Evolutionary conservation across 2,888 invertebrate genomes (phyloP), one percentile per base, ranked within the genome.

Genomic region (Ennomos fuscantarius): DNA sequence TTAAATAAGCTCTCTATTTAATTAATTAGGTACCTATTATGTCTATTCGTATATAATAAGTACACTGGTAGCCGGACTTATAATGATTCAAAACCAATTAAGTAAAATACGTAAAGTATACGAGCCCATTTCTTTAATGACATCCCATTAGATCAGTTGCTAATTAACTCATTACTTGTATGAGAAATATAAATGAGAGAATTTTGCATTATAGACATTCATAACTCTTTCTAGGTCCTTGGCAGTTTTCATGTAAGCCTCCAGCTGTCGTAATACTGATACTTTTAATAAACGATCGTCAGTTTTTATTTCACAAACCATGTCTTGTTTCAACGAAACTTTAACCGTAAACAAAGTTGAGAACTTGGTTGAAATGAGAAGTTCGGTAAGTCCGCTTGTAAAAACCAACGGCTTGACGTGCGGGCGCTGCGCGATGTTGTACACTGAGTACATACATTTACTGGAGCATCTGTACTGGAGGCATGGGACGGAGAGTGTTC

Each of bases 381-480:
- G 65, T 57, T 69, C 69, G 44, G 69, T 70, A 68, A 71, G 57
- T 63, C 63, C 69, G 15, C 55, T 63, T 54, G 61, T 70, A 47
- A 66, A 72, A 44, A 40, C 62, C n/a, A 59, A 55, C 57, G 42
- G 68, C 55, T 32, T 77, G 68, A 74, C 72, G 10, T 88, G 89
- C 62, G 81, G 78, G 12, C 68, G 72, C 36, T 88, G 89, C 49
- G 62, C 68, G 5, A 75, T 82, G 73, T 68, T 71, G 40, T 89
- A 83, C 64, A 65, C 66, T 6, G 76, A 81, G 24, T 87, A 87
- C 63, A 81, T 82, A 55, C 72, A 68, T 32, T 71, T 89, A 35
- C 57, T 89, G 3, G 84, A 82, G 57, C 89, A 89, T 65, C 64
- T 89, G 24, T 89, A 81, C 62, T 88, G 87, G 87, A 74, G 81